These are phyloP conservation scores for Yasuhikotakia modesta DNA, from an alignment of 2,797 vertebrate species.

Conservation along the genomic window DNA sequence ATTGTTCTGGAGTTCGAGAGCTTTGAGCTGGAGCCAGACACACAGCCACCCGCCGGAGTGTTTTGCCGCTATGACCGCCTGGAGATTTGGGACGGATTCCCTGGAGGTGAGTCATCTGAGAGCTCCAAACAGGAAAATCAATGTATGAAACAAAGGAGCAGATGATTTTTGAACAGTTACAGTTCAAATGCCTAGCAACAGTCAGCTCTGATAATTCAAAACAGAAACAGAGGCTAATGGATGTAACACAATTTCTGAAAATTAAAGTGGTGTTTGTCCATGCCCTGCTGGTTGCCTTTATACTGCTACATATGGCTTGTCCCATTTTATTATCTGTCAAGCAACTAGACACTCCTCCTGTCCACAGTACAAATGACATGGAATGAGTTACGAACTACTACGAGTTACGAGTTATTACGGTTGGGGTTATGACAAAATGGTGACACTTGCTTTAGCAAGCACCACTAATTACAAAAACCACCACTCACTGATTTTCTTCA, in stretches of 20 bases:
- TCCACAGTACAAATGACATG: not conserved
- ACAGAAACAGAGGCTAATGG: not conserved
- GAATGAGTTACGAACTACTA: not conserved
- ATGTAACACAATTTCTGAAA: not conserved
- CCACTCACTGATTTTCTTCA: not conserved
- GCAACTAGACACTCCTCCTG: no score
- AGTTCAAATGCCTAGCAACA: not conserved
- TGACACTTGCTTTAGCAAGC: not conserved
- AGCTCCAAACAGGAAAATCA: conserved; percentile 11
- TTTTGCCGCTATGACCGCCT: conserved; percentile 94
- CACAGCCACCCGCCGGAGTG: conserved; percentile 84
- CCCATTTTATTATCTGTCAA: no score
- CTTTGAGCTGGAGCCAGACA: conserved; percentile 94
- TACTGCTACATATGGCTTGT: not conserved
- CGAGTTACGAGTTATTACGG: no score
- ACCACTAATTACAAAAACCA: not conserved
- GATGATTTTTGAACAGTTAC: conserved; percentile 2
- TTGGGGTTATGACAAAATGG: no score
- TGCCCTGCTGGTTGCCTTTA: not conserved
- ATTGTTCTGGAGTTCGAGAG: conserved; percentile 96
- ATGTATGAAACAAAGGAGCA: conserved; percentile 14
- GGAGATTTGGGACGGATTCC: conserved; percentile 98
- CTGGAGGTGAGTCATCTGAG: conserved; percentile 81
- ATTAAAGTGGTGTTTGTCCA: not conserved
- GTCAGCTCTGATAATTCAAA: not conserved